Evolutionary conservation across 2,888 invertebrate genomes (phyloP).

Genomic region (Calliphora vomitoria): DNA sequence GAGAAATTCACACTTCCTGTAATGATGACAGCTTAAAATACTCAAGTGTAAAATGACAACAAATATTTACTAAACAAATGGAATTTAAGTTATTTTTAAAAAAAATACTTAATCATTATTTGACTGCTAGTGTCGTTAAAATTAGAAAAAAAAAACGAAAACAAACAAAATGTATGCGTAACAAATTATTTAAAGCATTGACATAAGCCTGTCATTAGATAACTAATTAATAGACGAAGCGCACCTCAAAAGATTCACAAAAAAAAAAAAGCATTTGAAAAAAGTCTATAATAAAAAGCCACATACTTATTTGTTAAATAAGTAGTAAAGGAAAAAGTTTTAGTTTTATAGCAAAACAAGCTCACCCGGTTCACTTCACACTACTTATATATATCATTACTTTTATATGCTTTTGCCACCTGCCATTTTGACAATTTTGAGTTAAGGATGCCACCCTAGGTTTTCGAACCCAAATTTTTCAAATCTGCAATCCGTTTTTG

Average conservation of each 20-base stretch:
- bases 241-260: not conserved
- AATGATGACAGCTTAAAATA: not conserved
- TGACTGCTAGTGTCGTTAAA: not conserved
- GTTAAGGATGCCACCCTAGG: no score
- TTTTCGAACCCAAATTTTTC: no score
- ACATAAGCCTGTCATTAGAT: slow-evolving; percentile 4
- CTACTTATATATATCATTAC: no score
- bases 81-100: no score
- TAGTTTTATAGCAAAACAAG: no score
- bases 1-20: slow-evolving; percentile 15
- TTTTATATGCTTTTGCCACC: no score
- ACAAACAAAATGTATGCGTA: not conserved
- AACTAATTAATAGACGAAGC: not conserved
- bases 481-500: no score
- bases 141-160: not conserved
- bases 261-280: not conserved
- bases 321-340: not conserved
- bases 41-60: no score
- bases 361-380: no score
- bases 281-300: not conserved
- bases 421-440: no score
- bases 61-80: no score
- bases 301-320: not conserved
- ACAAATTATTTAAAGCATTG: not conserved
- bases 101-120: not conserved